These are phyloP conservation scores for Yoshiicerus persimilis DNA, from an alignment of 1,140 invertebrate species.

Conservation along the genomic window DNA sequence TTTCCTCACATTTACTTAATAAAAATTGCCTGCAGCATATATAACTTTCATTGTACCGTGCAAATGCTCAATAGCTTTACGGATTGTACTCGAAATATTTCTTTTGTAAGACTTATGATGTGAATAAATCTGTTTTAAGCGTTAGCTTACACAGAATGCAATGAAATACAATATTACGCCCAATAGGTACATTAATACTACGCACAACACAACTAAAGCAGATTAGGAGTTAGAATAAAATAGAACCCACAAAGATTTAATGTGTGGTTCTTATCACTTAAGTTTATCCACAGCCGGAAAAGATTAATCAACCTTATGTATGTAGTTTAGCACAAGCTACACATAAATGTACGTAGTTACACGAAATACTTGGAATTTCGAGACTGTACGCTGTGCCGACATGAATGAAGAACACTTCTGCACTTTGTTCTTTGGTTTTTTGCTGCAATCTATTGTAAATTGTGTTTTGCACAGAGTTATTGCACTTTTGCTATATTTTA, in stretches of 20 bases:
- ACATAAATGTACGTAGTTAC: background rate
- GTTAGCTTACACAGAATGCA: background rate
- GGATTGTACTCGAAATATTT: background rate
- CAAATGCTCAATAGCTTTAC: background rate
- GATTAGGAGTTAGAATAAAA: background rate
- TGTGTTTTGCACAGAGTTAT: background rate
- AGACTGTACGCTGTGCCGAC: background rate
- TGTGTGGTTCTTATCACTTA: background rate
- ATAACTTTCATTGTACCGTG: background rate
- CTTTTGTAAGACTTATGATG: background rate
- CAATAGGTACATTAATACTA: background rate
- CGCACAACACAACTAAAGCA: background rate
- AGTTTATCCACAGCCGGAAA: slow-evolving; percentile 6
- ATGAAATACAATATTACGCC: background rate
- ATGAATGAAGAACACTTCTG: background rate
- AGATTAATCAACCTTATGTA: background rate
- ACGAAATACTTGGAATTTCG: background rate
- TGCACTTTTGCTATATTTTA: background rate
- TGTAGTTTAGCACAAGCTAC: background rate
- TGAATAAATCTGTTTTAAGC: background rate
- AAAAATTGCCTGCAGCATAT: no score
- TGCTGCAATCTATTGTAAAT: background rate
- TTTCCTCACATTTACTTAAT: background rate
- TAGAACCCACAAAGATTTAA: background rate
- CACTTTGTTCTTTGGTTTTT: background rate